These are phyloP conservation scores for Limulus polyphemus DNA, from an alignment of 2,888 invertebrate species.

Conservation along the genomic window DNA sequence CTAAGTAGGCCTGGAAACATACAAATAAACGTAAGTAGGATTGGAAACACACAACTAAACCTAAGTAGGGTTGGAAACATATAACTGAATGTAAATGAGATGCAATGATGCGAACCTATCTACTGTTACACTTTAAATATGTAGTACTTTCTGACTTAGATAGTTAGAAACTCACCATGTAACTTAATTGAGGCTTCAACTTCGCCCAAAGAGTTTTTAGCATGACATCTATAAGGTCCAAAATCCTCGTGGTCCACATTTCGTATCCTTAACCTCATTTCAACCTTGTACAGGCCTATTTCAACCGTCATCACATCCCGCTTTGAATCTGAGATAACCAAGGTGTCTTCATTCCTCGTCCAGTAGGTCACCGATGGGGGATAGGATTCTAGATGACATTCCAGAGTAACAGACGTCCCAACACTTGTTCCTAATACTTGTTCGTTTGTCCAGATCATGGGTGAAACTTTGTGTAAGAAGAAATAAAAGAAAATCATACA, in stretches of 20 bases:
- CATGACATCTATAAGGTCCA: constrained; percentile 82
- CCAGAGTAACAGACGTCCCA: constrained; percentile 79
- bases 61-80: too few species aligned
- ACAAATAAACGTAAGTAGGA: too few species aligned
- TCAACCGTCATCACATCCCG: constrained; percentile 43
- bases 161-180: constrained; percentile 44
- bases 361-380: constrained; percentile 84
- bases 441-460: constrained; percentile 89
- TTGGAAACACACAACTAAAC: too few species aligned
- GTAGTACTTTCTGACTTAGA: too few species aligned
- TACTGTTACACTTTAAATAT: too few species aligned
- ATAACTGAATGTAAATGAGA: too few species aligned
- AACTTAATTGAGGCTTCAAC: constrained; percentile 83
- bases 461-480: constrained; percentile 52
- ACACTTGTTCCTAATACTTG: constrained; percentile 82
- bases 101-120: too few species aligned
- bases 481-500: too few species aligned
- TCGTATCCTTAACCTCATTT: constrained; percentile 76
- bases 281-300: constrained; percentile 59
- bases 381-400: constrained; percentile 85
- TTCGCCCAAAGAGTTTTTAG: constrained; percentile 84
- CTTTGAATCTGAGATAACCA: constrained; percentile 75
- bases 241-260: constrained; percentile 69
- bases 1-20: too few species aligned
- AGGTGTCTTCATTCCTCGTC: constrained; percentile 58